phyloP scores from a whole-genome alignment of 2,797 vertebrate genomes.

The Bradypus variegatus region DNA sequence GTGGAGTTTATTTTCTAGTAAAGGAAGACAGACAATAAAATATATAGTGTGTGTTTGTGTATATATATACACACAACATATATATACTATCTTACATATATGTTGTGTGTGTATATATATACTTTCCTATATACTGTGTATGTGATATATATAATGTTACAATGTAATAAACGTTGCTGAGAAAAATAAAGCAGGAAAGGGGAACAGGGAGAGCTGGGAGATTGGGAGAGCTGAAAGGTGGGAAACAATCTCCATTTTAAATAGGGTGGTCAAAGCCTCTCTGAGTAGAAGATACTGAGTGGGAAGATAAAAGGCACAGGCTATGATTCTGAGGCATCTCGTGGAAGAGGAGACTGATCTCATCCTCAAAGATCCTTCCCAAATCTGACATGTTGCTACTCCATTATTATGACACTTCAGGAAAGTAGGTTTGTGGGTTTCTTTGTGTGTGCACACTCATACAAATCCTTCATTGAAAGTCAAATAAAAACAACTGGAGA shows the following conservation, averaged over 20 bases:
- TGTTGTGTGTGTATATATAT: no score
- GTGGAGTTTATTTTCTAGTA: not conserved
- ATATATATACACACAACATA: not conserved
- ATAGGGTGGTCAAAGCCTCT: no score
- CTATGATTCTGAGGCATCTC: not conserved
- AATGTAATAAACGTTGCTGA: no score
- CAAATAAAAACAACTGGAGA: not conserved
- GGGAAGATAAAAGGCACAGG: not conserved
- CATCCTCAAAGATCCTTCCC: not conserved
- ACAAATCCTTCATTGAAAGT: not conserved
- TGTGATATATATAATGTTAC: no score
- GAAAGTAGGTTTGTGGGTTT: not conserved
- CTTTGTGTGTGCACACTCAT: not conserved
- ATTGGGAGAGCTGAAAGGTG: no score
- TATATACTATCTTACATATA: no score
- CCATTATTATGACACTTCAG: not conserved
- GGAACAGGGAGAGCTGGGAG: no score
- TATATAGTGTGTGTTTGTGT: not conserved
- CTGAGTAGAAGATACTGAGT: not conserved
- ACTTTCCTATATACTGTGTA: no score
- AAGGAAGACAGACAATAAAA: not conserved
- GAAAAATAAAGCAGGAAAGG: no score
- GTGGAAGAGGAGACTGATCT: not conserved
- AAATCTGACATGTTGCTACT: not conserved
- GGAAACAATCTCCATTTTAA: no score